phyloP scores from a whole-genome alignment of 2,888 invertebrate genomes.

The Synanthedon formicaeformis region DNA sequence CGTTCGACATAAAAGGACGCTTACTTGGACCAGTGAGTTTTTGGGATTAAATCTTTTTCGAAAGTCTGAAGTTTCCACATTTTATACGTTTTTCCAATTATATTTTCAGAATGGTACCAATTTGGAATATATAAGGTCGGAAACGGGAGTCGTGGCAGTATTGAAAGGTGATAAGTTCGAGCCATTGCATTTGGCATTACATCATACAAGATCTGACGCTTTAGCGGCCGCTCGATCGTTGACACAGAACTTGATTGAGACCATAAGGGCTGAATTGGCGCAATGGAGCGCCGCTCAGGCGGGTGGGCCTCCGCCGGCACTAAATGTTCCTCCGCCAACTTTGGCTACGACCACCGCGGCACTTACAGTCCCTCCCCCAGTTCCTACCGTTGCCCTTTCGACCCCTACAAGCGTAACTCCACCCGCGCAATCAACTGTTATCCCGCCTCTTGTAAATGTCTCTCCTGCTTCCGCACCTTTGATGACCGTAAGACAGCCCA shows the following conservation, averaged over 20 bases:
- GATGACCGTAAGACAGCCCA: conserved; percentile 61
- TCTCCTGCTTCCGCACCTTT: conserved; percentile 48
- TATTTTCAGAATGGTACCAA: conserved; percentile 73
- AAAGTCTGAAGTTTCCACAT: neutral
- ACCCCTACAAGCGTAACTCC: conserved; percentile 41
- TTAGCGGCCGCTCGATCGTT: conserved; percentile 78
- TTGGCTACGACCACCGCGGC: conserved; percentile 45
- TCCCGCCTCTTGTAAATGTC: conserved; percentile 54
- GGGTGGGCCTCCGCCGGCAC: conserved; percentile 52
- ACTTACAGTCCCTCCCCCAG: conserved; percentile 40
- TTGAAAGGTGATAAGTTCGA: conserved; percentile 77
- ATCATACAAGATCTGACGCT: conserved; percentile 78
- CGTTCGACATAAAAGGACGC: conserved; percentile 80
- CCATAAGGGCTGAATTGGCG: conserved; percentile 74
- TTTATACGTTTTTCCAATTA: conserved; percentile 1
- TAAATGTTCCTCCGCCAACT: conserved; percentile 52
- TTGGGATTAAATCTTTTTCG: neutral
- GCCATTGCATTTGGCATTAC: conserved; percentile 81
- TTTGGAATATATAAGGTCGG: conserved; percentile 81
- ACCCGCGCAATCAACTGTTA: conserved; percentile 33
- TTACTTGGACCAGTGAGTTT: conserved; percentile 74
- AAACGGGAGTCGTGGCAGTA: conserved; percentile 82
- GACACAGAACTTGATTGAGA: conserved; percentile 83
- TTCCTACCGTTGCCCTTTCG: conserved; percentile 37
- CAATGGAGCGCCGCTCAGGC: conserved; percentile 61